Evolutionary conservation across 2,888 invertebrate species (phyloP).

Genomic region (Caenorhabditis angaria): DNA sequence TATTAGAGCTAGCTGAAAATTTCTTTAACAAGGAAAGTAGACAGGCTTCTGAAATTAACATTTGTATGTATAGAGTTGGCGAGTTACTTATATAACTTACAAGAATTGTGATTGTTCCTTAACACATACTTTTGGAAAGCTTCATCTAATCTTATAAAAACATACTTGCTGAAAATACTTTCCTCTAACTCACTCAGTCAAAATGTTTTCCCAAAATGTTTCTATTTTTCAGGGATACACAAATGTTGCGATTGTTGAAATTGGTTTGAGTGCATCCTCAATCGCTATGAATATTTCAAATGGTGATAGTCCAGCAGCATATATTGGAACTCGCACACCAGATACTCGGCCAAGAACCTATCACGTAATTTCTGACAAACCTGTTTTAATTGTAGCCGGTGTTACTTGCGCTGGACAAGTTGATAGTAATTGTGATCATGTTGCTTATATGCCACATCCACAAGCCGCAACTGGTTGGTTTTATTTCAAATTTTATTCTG

Average conservation of each 20-base stretch:
- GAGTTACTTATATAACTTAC: not conserved
- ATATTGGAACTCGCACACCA: constrained; percentile 30
- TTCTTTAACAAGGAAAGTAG: no score
- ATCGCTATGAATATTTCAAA: constrained; percentile 19
- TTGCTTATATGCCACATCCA: constrained; percentile 56
- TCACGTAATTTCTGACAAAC: constrained; percentile 39
- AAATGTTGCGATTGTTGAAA: constrained; percentile 22
- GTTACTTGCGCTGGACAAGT: constrained; percentile 51
- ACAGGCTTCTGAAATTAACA: no score
- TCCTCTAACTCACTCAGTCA: no score
- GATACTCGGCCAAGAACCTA: constrained; percentile 39
- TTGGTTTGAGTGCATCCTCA: constrained; percentile 22
- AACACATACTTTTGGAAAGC: no score
- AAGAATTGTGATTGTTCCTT: no score
- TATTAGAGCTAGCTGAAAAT: no score
- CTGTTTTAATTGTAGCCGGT: constrained; percentile 52
- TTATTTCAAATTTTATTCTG: constrained; percentile 3
- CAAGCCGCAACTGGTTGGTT: constrained; percentile 40
- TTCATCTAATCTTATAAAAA: no score
- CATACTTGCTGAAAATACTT: no score
- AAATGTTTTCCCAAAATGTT: no score
- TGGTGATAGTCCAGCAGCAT: constrained; percentile 33
- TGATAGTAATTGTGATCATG: constrained; percentile 46
- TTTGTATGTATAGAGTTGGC: constrained; percentile 3
- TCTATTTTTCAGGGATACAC: constrained; percentile 30